phyloP scores from a whole-genome alignment of 2,888 invertebrate genomes.

The Stenotaenia linearis region DNA sequence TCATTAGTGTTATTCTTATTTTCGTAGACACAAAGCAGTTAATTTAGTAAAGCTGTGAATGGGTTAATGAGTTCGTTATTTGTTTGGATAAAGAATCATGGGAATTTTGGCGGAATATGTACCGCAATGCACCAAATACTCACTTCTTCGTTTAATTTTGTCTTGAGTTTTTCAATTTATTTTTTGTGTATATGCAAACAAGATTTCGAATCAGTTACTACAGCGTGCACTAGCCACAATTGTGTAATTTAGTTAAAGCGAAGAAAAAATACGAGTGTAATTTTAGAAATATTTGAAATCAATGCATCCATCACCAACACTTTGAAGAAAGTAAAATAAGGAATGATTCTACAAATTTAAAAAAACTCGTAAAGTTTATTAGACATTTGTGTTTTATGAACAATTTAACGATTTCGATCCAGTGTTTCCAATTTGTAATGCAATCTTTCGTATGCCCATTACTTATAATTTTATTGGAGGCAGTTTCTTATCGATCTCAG shows the following conservation, averaged over 20 bases:
- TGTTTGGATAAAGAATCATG: neutral
- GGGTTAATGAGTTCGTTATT: neutral
- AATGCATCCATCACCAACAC: neutral
- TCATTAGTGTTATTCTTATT: neutral
- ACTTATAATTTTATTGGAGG: conserved; percentile 15
- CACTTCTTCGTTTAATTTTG: neutral
- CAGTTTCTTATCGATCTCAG: conserved; percentile 12
- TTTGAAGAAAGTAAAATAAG: neutral
- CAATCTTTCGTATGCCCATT: neutral
- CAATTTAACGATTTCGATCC: conserved; percentile 1
- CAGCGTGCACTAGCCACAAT: too few species aligned
- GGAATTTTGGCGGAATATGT: neutral
- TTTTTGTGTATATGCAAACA: too few species aligned
- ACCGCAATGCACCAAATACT: neutral
- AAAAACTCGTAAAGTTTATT: neutral
- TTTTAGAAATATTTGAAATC: too few species aligned
- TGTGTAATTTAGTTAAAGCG: too few species aligned
- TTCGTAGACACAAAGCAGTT: neutral
- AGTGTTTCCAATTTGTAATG: conserved; percentile 6
- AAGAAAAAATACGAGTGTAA: too few species aligned
- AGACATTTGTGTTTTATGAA: neutral
- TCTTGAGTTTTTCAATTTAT: too few species aligned
- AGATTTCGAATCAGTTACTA: too few species aligned
- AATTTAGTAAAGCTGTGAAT: neutral
- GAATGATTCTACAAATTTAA: too few species aligned